Evolutionary conservation across 2,888 invertebrate genomes (phyloP), one percentile per base, ranked within the genome.

Genomic region (Eilema sororculum): DNA sequence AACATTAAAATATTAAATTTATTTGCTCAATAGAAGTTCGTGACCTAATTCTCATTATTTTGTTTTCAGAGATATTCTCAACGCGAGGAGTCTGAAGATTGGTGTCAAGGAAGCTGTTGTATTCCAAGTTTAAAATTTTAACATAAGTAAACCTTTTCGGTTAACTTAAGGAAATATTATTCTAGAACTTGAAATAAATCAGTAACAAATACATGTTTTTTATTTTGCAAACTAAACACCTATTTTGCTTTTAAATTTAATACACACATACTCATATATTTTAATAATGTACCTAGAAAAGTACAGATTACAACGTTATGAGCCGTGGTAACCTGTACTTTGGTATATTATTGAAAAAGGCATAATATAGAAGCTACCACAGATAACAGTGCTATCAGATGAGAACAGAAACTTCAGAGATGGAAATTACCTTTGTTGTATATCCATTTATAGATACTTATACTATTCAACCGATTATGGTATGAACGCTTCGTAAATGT

Each of bases 31-130:
- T 52, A 52, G 52, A n/a, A 52, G n/a, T 25, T 13, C 57, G 24
- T 58, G 16, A 58, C 57, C 16, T 25, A 58, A 13, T 25, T 58
- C 25, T 25, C 13, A 13, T 58, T 4, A 24, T 25, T 25, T 71
- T 74, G 58, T 85, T 95, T 95, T 73, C 91, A 96, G 96, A 24
- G 90, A 92, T 56, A 41, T 86, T 41, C 72, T 95, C 2, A 80
- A 89, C 65, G 88, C 94, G 6, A 83, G 80, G 20, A 80, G 78
- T 25, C 76, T 95, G 30, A 84, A 87, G 20, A 78, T 96, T 20
- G 81, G 84, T 9, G 90, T 88, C 63, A 89, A 86, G 56, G 96
- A 96, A 84, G 86, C 95, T 33, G 80, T 95, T 25, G 93, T 95
- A 2, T 78, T 95, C 0, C 60, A 60, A 60, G 60, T 60, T 6